A percentile compares a stretch with the other conserved stretches of the same genome.
These are phyloP conservation scores for Phalacrocorax aristotelis DNA, from an alignment of 2,113 vertebrate genomes.

Conservation along the genomic window DNA sequence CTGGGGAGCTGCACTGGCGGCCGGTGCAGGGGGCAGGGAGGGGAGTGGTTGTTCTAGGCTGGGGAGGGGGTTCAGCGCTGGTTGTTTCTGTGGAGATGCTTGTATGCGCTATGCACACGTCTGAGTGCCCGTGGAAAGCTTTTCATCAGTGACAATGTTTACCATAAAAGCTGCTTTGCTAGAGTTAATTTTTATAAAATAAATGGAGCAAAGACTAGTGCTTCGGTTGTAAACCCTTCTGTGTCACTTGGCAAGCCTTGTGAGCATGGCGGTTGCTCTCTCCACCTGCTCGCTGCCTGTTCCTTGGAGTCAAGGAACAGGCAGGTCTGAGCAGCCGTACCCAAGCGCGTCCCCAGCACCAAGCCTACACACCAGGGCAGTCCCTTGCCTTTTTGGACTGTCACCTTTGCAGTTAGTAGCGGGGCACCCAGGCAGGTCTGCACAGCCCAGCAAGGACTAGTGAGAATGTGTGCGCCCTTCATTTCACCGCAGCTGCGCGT, in stretches of 20 bases:
- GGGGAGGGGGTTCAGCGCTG: background rate
- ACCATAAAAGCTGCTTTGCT: background rate
- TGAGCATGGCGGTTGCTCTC: background rate
- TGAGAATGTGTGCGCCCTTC: fast-evolving
- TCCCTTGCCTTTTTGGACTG: background rate
- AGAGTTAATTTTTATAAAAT: background rate
- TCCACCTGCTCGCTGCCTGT: background rate
- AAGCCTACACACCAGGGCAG: background rate
- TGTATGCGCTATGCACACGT: background rate
- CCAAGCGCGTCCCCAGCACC: background rate
- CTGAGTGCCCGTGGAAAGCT: background rate
- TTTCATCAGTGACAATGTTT: background rate
- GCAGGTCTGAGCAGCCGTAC: background rate
- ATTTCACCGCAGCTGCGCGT: background rate
- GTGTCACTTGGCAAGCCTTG: background rate
- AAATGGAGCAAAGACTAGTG: background rate
- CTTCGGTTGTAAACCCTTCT: background rate
- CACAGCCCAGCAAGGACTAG: background rate
- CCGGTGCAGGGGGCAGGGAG: background rate
- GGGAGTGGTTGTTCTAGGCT: background rate
- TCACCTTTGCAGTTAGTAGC: background rate
- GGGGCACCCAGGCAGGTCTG: background rate
- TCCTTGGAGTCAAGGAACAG: background rate
- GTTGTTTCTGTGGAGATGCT: background rate
- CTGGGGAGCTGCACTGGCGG: background rate